Evolutionary conservation across 2,888 invertebrate species (phyloP).

Genomic region (Drosophila buzzatii): DNA sequence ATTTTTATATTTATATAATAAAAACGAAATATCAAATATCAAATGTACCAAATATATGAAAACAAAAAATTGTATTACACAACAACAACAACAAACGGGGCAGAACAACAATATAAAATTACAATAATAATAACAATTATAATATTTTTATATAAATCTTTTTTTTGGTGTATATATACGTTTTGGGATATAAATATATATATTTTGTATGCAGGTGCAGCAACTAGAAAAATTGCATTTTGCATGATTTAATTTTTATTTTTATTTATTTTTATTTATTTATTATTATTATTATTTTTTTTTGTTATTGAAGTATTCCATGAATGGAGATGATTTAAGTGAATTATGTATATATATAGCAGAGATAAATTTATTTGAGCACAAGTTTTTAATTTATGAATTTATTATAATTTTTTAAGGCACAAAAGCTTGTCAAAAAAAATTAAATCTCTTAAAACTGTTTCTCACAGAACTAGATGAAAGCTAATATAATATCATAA

Average conservation of each 20-base stretch:
- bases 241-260: conserved; percentile 17
- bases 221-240: conserved; percentile 62
- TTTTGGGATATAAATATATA: conserved; percentile 13
- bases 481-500: too few relatives aligned
- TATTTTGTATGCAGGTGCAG: conserved; percentile 43
- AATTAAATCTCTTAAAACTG: too few relatives aligned
- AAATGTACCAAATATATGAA: conserved; percentile 28
- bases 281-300: too few relatives aligned
- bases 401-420: not conserved
- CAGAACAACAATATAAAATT: conserved; percentile 62
- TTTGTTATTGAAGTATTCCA: conserved; percentile 29
- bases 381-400: not conserved
- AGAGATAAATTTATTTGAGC: not conserved
- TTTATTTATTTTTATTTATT: not conserved
- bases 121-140: conserved; percentile 62
- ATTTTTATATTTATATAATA: not conserved
- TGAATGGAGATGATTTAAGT: conserved; percentile 6
- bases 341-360: not conserved
- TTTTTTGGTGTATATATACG: conserved; percentile 1
- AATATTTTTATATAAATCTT: conserved; percentile 9
- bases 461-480: too few relatives aligned
- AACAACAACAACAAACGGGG: conserved; percentile 53
- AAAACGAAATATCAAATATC: conserved; percentile 21
- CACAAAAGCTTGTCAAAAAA: not conserved
- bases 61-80: conserved; percentile 44